Conservation (phyloP, 2,888 invertebrate species). For the Megamerina dolium region DNA sequence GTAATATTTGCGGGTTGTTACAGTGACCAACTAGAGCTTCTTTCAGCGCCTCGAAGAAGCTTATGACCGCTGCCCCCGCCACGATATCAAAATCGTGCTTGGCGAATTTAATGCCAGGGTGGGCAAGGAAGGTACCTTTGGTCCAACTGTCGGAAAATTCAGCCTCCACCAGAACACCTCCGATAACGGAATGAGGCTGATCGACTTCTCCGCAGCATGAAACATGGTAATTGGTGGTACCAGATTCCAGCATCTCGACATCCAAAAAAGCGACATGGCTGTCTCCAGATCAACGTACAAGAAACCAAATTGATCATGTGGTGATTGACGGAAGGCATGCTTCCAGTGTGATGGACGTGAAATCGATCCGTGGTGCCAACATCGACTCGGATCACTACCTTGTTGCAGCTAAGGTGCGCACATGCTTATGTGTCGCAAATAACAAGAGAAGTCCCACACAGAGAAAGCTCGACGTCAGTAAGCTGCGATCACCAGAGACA, state of each 20-base stretch:
- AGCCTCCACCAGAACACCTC: constrained; percentile 8
- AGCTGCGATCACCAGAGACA: neutral
- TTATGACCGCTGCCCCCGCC: constrained; percentile 8
- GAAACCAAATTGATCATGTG: constrained; percentile 11
- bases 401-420: constrained; percentile 8
- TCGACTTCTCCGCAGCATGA: constrained; percentile 10
- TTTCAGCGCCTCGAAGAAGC: no score
- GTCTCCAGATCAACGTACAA: constrained; percentile 6
- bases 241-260: constrained; percentile 11
- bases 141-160: constrained; percentile 1
- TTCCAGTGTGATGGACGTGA: constrained; percentile 6
- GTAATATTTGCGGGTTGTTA: no score
- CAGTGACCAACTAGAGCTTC: constrained; percentile 10
- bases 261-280: constrained; percentile 7
- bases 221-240: constrained; percentile 15
- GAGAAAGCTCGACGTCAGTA: constrained; percentile 1
- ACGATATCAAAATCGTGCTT: constrained; percentile 9
- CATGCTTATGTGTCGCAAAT: neutral
- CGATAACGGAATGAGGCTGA: constrained; percentile 7
- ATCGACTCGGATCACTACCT: constrained; percentile 13
- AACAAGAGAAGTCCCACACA: neutral
- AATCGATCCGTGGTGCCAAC: constrained; percentile 1
- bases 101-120: constrained; percentile 11
- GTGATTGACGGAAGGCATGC: constrained; percentile 11
- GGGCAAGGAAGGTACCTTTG: constrained; percentile 13